Base-by-base conservation (phyloP, 2,888 invertebrate species). In the Macrosiphum euphorbiae region DNA sequence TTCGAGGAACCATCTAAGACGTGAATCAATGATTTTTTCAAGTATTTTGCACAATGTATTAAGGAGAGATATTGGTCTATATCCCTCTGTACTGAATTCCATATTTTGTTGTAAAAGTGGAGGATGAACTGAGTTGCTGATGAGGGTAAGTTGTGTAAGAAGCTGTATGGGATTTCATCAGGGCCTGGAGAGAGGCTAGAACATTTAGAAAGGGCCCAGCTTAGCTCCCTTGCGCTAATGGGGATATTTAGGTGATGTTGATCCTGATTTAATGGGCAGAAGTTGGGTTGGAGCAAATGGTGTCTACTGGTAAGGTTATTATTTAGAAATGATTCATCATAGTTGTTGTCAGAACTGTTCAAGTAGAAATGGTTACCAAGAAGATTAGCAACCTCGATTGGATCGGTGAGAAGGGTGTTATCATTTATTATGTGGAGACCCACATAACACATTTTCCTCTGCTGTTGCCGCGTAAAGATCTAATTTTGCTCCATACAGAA, bases 131-230 rank as follows among this genome's bases (percentile, higher is more conserved):
- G 58, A 0, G 28, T 89, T 89, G 89, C 61, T 58, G 58, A 58
- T 26, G 28, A 7, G 0, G 44, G 28, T 58, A 89, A 0, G 16
- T 89, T 89, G 44, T 89, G 44, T 61, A 89, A 5, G 26, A 89
- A 89, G 44, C 89, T 89, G 61, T 89, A 89, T 44, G 89, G 89
- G 11, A 89, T 89, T 89, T 89, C 61, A 28, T 89, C 89, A 28
- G 89, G 44, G 1, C 61, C 89, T 7, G 61, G 61, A 7, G 61
- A 89, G 35, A 89, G 44, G 89, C 89, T 89, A 28, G 58, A 88
- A 58, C 88, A 41, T 88, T 55, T 88, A 0, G 55, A 41, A 1
- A 88, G 88, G 7, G 88, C 58, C 58, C 1, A 58, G 41, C 41
- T 58, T 7, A 88, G 5, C 20, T 58, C 58, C 2, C 1, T 58